Evolutionary conservation across 2,113 vertebrate species (phyloP).

Genomic region (Trachemys scripta): DNA sequence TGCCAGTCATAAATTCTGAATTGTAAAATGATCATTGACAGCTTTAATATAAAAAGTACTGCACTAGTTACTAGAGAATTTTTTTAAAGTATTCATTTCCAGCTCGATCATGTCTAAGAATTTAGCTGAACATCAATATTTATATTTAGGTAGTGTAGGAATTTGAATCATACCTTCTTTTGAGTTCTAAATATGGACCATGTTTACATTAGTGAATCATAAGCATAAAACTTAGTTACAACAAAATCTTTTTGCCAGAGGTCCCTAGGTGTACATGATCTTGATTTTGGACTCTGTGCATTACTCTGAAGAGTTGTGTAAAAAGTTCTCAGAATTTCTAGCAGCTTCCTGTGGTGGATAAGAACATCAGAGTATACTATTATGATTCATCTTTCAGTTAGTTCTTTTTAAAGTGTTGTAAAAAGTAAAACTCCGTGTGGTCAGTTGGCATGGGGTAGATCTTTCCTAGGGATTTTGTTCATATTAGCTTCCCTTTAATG

Average conservation of each 20-base stretch:
- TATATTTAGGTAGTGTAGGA: conserved; percentile 70
- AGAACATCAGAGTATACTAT: background rate
- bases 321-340: background rate
- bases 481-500: background rate
- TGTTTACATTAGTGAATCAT: conserved; percentile 74
- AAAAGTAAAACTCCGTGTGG: background rate
- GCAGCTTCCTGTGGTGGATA: background rate
- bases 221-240: conserved; percentile 53
- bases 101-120: conserved; percentile 76
- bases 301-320: background rate
- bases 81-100: conserved; percentile 59
- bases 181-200: conserved; percentile 59
- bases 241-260: conserved; percentile 42
- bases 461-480: background rate
- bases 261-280: conserved; percentile 34
- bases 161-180: conserved; percentile 73
- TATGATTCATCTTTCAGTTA: rapidly evolving
- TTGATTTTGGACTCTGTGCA: background rate
- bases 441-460: background rate
- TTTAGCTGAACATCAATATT: conserved; percentile 78
- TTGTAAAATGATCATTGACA: conserved; percentile 55
- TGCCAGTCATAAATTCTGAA: conserved; percentile 1
- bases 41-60: conserved; percentile 53
- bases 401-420: background rate
- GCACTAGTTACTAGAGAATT: conserved; percentile 37